Base-by-base conservation (phyloP, 2,797 vertebrate species). In the Hoplostethus atlanticus region DNA sequence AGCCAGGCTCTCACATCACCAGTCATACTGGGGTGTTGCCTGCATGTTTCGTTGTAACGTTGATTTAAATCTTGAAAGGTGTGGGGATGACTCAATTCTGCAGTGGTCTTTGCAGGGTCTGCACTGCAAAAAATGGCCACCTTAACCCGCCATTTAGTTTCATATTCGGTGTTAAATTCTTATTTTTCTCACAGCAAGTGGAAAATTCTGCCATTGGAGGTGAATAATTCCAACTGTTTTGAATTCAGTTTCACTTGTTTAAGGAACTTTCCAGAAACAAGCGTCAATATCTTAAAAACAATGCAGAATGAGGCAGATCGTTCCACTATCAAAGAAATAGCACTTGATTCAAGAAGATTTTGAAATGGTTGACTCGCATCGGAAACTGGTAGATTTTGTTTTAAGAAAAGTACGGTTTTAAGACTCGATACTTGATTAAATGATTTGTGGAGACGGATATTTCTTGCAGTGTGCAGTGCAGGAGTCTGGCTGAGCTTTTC, bases 401-500 rank as follows among this genome's bases (percentile, higher is more conserved):
- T 4, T 40, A 13, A 66, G 52, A 38, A 76, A 52, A 17, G 12
- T 4, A 12, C 2, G 11, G 3, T 44, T 44, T 44, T 13, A 9
- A 11, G 1, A 64, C 21, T 58, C n/a, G 8, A 15, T 7, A 52
- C 10, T 12, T 21, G 25, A 3, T 25, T 10, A 38, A 44, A 42
- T 11, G 10, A 12, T 61, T 58, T 16, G 16, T 36, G 2, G 62
- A 61, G 59, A 46, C 34, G 4, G 66, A 69, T 71, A 74, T 75
- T 85, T 88, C 53, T 83, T 87, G 63, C 79, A 80, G 77, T 42
- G 81, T 80, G 66, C 54, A 11, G 50, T 53, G 62, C 50, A 64
- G 42, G 21, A 34, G 21, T 34, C 64, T 48, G 44, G n/a, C 10
- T 31, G n/a, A 54, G 75, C 28, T 65, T 73, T 38, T 60, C 8